A percentile compares a stretch with the other conserved stretches of the same genome.
These are phyloP conservation scores for Doris montereyensis DNA, from an alignment of 2,888 invertebrate species.

Conservation along the genomic window DNA sequence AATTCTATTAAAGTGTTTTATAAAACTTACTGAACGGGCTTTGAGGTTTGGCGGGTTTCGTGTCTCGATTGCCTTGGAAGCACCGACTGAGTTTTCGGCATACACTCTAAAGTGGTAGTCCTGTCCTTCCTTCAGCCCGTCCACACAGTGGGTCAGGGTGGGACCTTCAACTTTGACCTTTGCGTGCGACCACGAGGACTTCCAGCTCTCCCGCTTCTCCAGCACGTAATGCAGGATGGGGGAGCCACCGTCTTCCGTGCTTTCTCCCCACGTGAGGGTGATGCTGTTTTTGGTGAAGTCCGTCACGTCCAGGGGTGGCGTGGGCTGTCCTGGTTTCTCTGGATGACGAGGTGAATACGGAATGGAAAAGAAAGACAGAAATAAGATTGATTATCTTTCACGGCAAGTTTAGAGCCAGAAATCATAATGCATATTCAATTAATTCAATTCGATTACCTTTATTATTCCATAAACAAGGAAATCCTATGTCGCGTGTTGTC, in stretches of 20 bases:
- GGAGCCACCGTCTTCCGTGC: constrained; percentile 82
- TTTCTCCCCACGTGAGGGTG: constrained; percentile 62
- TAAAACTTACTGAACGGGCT: constrained; percentile 63
- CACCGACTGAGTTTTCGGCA: constrained; percentile 88
- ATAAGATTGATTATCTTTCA: not conserved
- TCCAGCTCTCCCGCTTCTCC: constrained; percentile 80
- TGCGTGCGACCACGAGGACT: constrained; percentile 58
- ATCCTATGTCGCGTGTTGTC: too few species aligned
- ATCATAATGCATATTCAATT: not conserved
- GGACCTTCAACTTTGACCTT: constrained; percentile 74
- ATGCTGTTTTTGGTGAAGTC: constrained; percentile 55
- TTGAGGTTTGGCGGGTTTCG: constrained; percentile 58
- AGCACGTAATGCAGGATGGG: constrained; percentile 85
- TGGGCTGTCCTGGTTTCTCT: constrained; percentile 62
- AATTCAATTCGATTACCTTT: too few species aligned
- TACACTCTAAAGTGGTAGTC: constrained; percentile 90
- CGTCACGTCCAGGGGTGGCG: constrained; percentile 56
- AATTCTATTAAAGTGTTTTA: too few species aligned
- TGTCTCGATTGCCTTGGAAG: constrained; percentile 80
- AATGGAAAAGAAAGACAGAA: not conserved
- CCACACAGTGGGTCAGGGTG: constrained; percentile 50
- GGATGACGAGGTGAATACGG: not conserved
- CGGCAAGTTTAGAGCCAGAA: not conserved
- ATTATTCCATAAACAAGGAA: too few species aligned
- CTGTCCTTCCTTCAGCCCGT: constrained; percentile 82